These are phyloP conservation scores for Schizaphis graminum DNA, from an alignment of 2,888 invertebrate species.

Conservation along the genomic window DNA sequence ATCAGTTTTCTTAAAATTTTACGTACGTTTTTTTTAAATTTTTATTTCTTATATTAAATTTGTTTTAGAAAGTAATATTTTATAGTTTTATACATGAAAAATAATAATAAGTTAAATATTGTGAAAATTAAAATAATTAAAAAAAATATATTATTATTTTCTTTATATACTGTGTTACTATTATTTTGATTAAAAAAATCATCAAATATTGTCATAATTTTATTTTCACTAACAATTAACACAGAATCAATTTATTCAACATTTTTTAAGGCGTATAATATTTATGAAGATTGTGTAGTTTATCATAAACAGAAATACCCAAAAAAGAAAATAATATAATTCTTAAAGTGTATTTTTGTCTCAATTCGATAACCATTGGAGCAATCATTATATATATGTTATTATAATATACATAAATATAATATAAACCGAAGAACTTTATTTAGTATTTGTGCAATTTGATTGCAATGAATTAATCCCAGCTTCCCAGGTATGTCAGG, in stretches of 20 bases:
- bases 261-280: background rate
- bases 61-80: slow-evolving; percentile 32
- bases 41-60: background rate
- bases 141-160: slow-evolving; percentile 8
- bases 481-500: background rate
- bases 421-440: background rate
- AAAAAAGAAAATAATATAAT: background rate
- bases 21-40: slow-evolving; percentile 41
- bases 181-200: background rate
- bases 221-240: background rate
- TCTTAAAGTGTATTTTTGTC: background rate
- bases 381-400: too few relatives aligned
- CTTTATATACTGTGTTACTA: background rate
- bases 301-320: background rate
- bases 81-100: background rate
- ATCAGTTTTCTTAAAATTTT: slow-evolving; percentile 31
- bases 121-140: background rate
- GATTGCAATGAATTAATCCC: background rate
- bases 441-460: background rate
- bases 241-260: background rate
- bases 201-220: background rate
- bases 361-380: background rate
- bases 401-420: background rate
- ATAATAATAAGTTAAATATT: background rate
- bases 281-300: background rate